phyloP scores from a whole-genome alignment of 2,797 vertebrate genomes.

The Eulemur coronatus region DNA sequence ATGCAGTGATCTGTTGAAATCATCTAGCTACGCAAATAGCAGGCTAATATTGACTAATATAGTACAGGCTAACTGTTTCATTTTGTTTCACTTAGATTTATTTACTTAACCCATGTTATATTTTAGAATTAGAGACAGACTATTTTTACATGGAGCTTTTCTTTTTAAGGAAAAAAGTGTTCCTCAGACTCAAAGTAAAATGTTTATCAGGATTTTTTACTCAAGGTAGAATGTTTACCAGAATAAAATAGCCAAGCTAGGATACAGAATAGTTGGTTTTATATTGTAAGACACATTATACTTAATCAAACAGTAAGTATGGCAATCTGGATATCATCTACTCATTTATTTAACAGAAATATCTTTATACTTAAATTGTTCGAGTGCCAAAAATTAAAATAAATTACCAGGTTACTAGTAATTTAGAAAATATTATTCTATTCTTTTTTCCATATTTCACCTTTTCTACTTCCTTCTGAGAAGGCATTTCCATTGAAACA shows the following conservation, averaged over 20 bases:
- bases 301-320: background rate
- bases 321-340: background rate
- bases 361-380: background rate
- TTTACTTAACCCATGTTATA: constrained; percentile 25
- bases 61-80: background rate
- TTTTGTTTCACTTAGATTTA: constrained; percentile 37
- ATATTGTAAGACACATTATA: constrained; percentile 9
- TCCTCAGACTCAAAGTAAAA: constrained; percentile 7
- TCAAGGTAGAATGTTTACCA: background rate
- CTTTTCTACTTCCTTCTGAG: background rate
- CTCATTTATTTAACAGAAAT: constrained; percentile 11
- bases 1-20: constrained; percentile 27
- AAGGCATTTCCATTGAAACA: background rate
- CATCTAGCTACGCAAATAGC: background rate
- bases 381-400: background rate
- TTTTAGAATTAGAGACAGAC: background rate
- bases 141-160: background rate
- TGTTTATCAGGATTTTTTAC: constrained; percentile 3
- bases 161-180: constrained; percentile 2
- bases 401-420: background rate
- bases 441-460: background rate
- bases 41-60: background rate
- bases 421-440: constrained; percentile 12
- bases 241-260: constrained; percentile 15
- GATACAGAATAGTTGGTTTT: background rate